Percentiles rank a stretch among this genome's conserved stretches.
Conservation (phyloP, 2,888 invertebrate species). For the Drosophila cracens region DNA sequence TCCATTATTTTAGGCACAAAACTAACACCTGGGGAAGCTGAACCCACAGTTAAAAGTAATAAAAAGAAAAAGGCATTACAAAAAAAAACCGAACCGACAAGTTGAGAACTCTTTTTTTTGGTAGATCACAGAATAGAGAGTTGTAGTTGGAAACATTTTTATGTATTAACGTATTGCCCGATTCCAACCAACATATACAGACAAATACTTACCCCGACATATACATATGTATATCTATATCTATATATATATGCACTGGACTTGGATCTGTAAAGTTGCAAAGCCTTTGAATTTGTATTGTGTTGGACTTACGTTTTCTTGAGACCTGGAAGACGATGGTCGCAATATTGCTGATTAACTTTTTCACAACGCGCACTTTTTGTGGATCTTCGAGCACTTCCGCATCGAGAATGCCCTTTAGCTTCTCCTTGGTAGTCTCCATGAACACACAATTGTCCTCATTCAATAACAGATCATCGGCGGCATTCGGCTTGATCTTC, state of each 20-base stretch:
- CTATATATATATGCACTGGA: not conserved
- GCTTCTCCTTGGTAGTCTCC: constrained; percentile 94
- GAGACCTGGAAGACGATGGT: constrained; percentile 89
- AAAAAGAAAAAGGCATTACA: not conserved
- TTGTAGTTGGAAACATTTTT: not conserved
- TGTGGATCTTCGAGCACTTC: constrained; percentile 87
- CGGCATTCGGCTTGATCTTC: constrained; percentile 90
- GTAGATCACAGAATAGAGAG: not conserved
- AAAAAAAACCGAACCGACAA: not conserved
- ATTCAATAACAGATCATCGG: constrained; percentile 90
- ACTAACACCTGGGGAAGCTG: constrained; percentile 33
- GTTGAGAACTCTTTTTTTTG: not conserved
- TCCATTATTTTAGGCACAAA: constrained; percentile 23
- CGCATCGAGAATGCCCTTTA: constrained; percentile 91
- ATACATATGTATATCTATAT: not conserved
- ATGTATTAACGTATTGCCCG: constrained; percentile 28
- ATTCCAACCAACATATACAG: not conserved
- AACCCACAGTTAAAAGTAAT: constrained; percentile 1
- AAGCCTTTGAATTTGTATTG: constrained; percentile 1
- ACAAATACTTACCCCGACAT: constrained; percentile 24
- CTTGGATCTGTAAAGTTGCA: constrained; percentile 25
- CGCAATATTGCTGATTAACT: constrained; percentile 91
- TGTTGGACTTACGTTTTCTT: constrained; percentile 84
- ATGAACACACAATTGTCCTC: constrained; percentile 91
- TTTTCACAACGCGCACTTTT: constrained; percentile 90